These are phyloP conservation scores for Antrozous pallidus DNA, from an alignment of 2,797 vertebrate species.

Conservation along the genomic window DNA sequence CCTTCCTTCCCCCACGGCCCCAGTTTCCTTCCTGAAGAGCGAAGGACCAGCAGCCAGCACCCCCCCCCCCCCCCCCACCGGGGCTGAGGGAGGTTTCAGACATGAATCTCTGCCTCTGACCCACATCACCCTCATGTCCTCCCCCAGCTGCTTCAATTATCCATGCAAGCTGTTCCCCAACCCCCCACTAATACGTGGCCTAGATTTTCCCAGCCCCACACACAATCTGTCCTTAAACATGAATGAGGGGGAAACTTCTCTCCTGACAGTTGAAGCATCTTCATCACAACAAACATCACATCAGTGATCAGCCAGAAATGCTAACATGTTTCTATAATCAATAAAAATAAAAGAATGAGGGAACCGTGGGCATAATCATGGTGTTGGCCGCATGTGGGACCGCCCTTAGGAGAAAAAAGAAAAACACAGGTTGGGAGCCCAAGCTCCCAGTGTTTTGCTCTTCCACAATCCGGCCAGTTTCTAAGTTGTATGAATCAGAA, in stretches of 20 bases:
- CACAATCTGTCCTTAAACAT: neutral
- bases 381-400: no score
- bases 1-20: neutral
- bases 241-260: neutral
- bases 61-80: no score
- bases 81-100: neutral
- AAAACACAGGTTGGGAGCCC: neutral
- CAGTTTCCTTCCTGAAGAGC: neutral
- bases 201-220: neutral
- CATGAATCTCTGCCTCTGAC: neutral
- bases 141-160: neutral
- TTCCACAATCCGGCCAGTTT: neutral
- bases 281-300: neutral
- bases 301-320: neutral
- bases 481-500: neutral
- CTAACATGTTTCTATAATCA: neutral
- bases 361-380: neutral
- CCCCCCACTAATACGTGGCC: neutral
- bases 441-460: neutral
- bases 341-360: neutral
- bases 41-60: neutral
- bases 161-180: neutral
- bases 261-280: neutral
- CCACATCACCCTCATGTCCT: neutral
- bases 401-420: neutral